Evolutionary conservation across 1,140 invertebrate species (phyloP), one percentile per base, ranked within the genome.

Genomic region (Bombus superbus): DNA sequence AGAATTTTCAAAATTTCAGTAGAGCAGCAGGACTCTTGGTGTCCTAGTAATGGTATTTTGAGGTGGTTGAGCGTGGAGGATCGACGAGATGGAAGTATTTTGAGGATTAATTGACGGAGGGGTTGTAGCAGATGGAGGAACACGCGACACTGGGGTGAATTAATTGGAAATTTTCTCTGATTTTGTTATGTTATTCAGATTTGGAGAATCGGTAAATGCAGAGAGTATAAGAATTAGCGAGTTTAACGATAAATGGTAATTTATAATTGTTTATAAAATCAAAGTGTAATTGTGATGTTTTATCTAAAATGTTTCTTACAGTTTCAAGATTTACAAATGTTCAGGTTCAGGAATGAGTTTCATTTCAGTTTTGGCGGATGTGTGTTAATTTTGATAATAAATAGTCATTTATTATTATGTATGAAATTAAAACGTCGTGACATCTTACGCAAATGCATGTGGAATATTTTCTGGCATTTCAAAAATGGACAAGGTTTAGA

Each of bases 111-210:
- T 28, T 15, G 22, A 22, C 22, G 32, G 76, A 42, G 22, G 18
- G 47, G 47, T 53, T 53, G 47, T 53, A 53, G 47, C 79, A 42
- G 79, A 38, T 59, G 79, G 47, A 71, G 4, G 47, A 59, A 81
- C 68, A 59, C 5, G 64, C 18, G n/a, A 25, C 32, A 8, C 18
- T 28, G 8, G 77, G 42, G 10, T 53, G 78, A 81, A 69, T 71
- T 73, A 73, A 81, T 44, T 25, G 53, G 15, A 11, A 18, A 44
- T 64, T 73, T 81, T 69, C 68, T 11, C 22, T 3, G 68, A 69
- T 69, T 69, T 69, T 25, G 22, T 18, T 9, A 15, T n/a, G 9
- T n/a, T n/a, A n/a, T n/a, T 10, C 25, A 10, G 10, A 28, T 62
- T n/a, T 62, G 3, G 2, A 13, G 2, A 62, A n/a, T 62, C 28